Base-by-base conservation (phyloP, 2,888 invertebrate genomes). In the Lycocerus yunnanus region DNA sequence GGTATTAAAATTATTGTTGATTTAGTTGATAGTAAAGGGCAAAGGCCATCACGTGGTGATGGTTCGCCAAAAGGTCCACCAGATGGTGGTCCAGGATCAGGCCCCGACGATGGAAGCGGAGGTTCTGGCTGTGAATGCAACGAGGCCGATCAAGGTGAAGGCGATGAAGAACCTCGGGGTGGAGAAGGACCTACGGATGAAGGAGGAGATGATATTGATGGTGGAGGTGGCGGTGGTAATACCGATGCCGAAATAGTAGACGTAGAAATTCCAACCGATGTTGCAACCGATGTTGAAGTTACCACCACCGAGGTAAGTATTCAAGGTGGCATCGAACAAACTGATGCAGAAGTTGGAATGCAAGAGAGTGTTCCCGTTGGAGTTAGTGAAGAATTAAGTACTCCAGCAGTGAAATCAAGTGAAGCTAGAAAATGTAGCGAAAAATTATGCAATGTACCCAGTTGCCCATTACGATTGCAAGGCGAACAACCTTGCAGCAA, bases 1-100 rank as follows among this genome's bases (percentile, higher is more conserved):
- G 81, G 81, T 18, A 84, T 86, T 43, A 85, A 83, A 78, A 82
- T 84, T 68, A 72, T 86, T n/a, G 82, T 83, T 4, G 85, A 86
- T 70, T 73, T 85, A 77, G 82, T 86, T 18, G 78, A 74, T 15
- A 60, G 61, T 59, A 24, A 21, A 43, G 15, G 13, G 11, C 13
- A 67, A 18, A 58, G 15, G 65, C n/a, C 15, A 10, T 9, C 13
- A 18, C 2, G 6, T 6, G 66, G 15, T 15, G 66, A 13, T 6
- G 15, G n/a, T n/a, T 24, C 24, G 3, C 24, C 2, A 24, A 11
- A 3, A 24, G 27, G 15, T 24, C 15, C 11, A 72, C 58, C n/a
- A 21, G 14, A n/a, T 13, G n/a, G 14, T 13, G 24, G 24, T 11
- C 21, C 21, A 1, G 15, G 15, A 9, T 14, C 24, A 9, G 14